These are phyloP conservation scores for Pachliopta kotzebuea DNA, from an alignment of 2,888 invertebrate genomes.

Conservation along the genomic window DNA sequence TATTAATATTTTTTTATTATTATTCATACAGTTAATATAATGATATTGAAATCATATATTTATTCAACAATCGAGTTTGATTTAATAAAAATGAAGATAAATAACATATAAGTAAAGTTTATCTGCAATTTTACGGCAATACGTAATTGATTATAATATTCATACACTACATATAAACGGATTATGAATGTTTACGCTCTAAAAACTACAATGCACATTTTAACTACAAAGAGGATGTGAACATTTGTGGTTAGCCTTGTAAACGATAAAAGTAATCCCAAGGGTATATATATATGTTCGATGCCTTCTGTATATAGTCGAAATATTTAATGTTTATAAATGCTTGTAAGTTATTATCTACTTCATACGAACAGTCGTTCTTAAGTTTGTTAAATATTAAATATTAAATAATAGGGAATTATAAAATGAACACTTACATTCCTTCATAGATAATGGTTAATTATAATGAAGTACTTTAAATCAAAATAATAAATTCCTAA, in stretches of 20 bases:
- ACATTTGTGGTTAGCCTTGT: conserved; percentile 27
- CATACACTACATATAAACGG: conserved; percentile 8
- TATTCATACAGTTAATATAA: too few species aligned
- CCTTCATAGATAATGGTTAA: neutral
- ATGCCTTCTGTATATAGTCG: neutral
- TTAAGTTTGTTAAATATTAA: too few species aligned
- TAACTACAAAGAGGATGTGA: conserved; percentile 26
- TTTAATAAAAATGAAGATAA: neutral
- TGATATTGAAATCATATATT: too few species aligned
- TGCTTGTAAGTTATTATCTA: neutral
- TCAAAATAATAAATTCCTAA: neutral
- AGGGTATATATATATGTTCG: conserved; percentile 5
- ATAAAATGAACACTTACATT: too few species aligned
- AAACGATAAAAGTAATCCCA: conserved; percentile 14
- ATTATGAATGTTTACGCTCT: conserved; percentile 24
- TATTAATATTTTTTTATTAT: too few species aligned
- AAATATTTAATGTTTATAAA: neutral
- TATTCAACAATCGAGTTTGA: neutral
- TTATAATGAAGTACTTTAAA: neutral
- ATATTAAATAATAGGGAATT: too few species aligned
- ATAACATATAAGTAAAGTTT: neutral
- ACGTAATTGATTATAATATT: neutral
- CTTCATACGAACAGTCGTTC: neutral
- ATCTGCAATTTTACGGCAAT: neutral
- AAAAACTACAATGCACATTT: conserved; percentile 21